Conservation (phyloP, 64 coral and sea anemone genomes). For the Montipora capricornis region DNA sequence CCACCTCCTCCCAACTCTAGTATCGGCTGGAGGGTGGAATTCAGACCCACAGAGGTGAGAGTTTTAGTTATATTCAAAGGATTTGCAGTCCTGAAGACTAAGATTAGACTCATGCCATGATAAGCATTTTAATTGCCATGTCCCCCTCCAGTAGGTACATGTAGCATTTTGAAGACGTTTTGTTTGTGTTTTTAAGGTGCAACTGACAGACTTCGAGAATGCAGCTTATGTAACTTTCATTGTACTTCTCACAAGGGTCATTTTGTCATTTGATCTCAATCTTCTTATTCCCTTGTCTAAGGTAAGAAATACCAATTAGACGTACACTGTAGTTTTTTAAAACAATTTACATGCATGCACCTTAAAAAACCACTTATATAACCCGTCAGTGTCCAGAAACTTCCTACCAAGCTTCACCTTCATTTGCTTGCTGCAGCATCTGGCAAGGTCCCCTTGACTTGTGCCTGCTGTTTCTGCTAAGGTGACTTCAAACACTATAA, state of each 20-base stretch:
- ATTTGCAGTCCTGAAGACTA: not conserved
- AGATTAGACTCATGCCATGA: not conserved
- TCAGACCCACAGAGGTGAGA: constrained; percentile 93
- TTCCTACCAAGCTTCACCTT: too few relatives aligned
- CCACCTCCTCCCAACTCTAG: constrained; percentile 94
- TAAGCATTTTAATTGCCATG: not conserved
- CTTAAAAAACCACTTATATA: too few relatives aligned
- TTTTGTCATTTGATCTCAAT: constrained; percentile 95
- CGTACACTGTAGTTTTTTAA: not conserved
- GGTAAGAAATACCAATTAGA: constrained; percentile 35
- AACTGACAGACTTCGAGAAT: constrained; percentile 99
- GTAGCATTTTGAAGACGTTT: not conserved
- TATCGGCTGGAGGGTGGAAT: constrained; percentile 98
- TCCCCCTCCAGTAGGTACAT: not conserved
- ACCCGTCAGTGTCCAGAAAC: too few relatives aligned
- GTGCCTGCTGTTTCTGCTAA: too few relatives aligned
- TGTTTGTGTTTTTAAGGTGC: constrained; percentile 68
- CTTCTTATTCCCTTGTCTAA: constrained; percentile 92
- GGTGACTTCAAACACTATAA: too few relatives aligned
- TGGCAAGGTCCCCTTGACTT: too few relatives aligned
- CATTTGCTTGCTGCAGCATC: too few relatives aligned
- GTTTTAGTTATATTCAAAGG: not conserved
- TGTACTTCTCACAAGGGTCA: constrained; percentile 89
- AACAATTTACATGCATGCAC: too few relatives aligned
- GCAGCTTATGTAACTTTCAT: constrained; percentile 92